Base-by-base conservation (phyloP, 1,140 invertebrate genomes). In the Psilanteris sp. region DNA sequence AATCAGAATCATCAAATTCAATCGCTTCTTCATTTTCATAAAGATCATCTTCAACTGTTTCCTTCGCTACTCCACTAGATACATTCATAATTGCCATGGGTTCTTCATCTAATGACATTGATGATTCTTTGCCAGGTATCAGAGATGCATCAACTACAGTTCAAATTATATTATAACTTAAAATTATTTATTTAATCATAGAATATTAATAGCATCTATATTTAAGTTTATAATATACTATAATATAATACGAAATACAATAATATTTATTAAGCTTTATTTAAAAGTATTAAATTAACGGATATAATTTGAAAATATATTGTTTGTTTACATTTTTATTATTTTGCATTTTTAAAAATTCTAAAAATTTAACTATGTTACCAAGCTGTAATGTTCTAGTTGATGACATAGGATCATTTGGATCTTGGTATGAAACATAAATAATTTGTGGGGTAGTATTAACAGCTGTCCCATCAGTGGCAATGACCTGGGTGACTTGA, bases 301-400 rank as follows among this genome's bases (percentile, higher is more conserved):
- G n/a, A n/a, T n/a, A n/a, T n/a, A n/a, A n/a, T n/a, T n/a, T n/a
- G n/a, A n/a, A n/a, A n/a, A n/a, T n/a, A n/a, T n/a, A n/a, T n/a
- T n/a, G n/a, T n/a, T n/a, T n/a, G n/a, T n/a, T n/a, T n/a, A n/a
- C n/a, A n/a, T n/a, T n/a, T n/a, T n/a, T n/a, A n/a, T n/a, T n/a
- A n/a, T n/a, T n/a, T n/a, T n/a, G n/a, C n/a, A n/a, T n/a, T n/a
- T n/a, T n/a, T n/a, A n/a, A n/a, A n/a, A n/a, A n/a, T n/a, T n/a
- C n/a, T n/a, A n/a, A n/a, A n/a, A n/a, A n/a, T n/a, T n/a, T n/a
- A n/a, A n/a, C n/a, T n/a, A n/a, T n/a, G n/a, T 36, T 74, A 85
- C 85, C 84, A 16, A 89, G 83, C 71, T 89, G 86, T 18, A 88
- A 70, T 16, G 87, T 88, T 59, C 75, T 31, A 11, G 68, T 79